Percentiles rank a stretch among this genome's conserved stretches.
Conservation (phyloP, 2,797 vertebrate species). For the Pseudochromis fuscus region DNA sequence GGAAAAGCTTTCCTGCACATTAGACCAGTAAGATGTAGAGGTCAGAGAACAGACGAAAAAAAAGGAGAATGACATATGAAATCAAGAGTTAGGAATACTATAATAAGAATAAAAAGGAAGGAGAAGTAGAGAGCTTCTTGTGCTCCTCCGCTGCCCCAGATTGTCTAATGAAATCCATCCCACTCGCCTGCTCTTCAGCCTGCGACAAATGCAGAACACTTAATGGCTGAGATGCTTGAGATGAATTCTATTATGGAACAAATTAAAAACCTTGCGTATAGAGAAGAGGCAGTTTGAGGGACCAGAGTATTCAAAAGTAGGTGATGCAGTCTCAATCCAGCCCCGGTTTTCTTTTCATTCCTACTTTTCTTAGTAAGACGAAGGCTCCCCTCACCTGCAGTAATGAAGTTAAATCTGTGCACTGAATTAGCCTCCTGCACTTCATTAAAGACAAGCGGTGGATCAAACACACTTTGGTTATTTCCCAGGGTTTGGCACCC, state of each 20-base stretch:
- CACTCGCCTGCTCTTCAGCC: conserved; percentile 82
- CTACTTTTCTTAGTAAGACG: conserved; percentile 59
- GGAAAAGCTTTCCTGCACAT: conserved; percentile 67
- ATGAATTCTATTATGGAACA: conserved; percentile 86
- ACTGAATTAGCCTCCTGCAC: conserved; percentile 80
- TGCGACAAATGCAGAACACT: conserved; percentile 82
- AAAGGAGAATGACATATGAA: conserved; percentile 63
- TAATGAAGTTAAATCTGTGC: conserved; percentile 83
- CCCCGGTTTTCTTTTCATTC: conserved; percentile 56
- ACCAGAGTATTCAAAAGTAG: conserved; percentile 67
- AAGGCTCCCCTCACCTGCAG: conserved; percentile 76
- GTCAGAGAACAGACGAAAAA: conserved; percentile 63
- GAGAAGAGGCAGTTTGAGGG: conserved; percentile 67
- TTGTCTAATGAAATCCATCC: conserved; percentile 84
- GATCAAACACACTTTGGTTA: conserved; percentile 84
- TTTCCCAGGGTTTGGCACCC: conserved; percentile 83
- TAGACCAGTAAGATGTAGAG: conserved; percentile 66
- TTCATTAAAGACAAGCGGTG: conserved; percentile 84
- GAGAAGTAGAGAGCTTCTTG: conserved; percentile 63
- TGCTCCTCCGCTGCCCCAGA: conserved; percentile 70
- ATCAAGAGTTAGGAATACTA: conserved; percentile 69
- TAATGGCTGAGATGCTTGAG: conserved; percentile 83
- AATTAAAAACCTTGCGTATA: conserved; percentile 82
- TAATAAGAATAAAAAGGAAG: conserved; percentile 66
- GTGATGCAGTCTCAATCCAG: conserved; percentile 69